Base-by-base conservation (phyloP, 2,797 vertebrate species). In the Pangasius krempfi region DNA sequence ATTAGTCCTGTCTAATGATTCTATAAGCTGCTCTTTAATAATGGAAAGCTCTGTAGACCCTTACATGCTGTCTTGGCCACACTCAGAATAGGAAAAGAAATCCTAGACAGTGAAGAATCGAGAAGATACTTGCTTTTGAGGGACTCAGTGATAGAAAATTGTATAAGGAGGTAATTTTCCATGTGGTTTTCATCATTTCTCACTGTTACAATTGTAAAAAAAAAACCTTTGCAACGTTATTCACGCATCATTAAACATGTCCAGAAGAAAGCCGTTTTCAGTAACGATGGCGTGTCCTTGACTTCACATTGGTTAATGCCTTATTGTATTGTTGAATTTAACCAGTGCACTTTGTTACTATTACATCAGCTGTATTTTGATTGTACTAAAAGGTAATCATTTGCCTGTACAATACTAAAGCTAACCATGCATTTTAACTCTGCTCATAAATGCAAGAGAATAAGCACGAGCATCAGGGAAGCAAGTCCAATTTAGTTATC, bases 1-100 rank as follows among this genome's bases (percentile, higher is more conserved):
- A 89, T 89, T 89, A 89, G 88, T 84, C 83, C 76, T 92, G 91
- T 92, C 81, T 91, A 93, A 93, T 92, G 89, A 92, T 92, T 93
- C 89, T 84, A 90, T 90, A 91, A 87, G 90, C 80, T 86, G 83
- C 70, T 88, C 47, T 82, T 92, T 88, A 92, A 89, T 92, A 89
- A 87, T 87, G 84, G 85, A 90, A 81, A 37, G 66, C 76, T 8
- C 66, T 54, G 66, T 81, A 86, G 60, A 89, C 84, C 73, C 33
- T 64, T 73, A 75, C 75, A 56, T 56, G 88, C 66, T 30, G 62
- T 37, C 40, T 82, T 76, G 4, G 37, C 52, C 78, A 54, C 72
- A 86, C 44, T 80, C 58, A 40, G 50, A 78, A 87, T 37, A 75
- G 66, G 25, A 58, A 47, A 81, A 75, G 27, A 50, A 89, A 80